Base-by-base conservation (phyloP, 64 coral and sea anemone genomes). In the Montipora foliosa region DNA sequence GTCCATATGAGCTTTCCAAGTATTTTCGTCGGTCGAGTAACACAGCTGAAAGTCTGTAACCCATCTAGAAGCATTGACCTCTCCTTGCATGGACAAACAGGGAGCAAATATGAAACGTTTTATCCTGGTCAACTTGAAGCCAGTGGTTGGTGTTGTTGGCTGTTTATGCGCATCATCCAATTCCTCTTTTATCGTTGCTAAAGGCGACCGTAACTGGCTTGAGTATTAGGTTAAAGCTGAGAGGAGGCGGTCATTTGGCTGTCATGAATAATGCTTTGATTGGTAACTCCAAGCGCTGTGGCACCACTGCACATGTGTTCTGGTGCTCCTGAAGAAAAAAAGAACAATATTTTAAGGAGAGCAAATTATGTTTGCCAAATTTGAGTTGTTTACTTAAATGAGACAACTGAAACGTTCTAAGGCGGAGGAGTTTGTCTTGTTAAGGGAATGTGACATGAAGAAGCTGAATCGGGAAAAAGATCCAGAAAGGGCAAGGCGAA, bases 151-250 rank as follows among this genome's bases (percentile, higher is more conserved):
- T 84, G 8, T 6, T 78, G 3, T 20, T 47, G 49, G 15, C 21
- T n/a, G 11, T 6, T 0, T 19, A 47, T n/a, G 77, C 52, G n/a
- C 55, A 78, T 75, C 87, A 89, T 16, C 87, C 87, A 2, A 19
- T 15, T 6, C 74, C 74, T 64, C 74, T 13, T 2, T 19, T 64
- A 47, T 17, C 57, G 48, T 66, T 50, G 0, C 25, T 25, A 25
- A 25, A 89, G 87, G 10, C 87, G 87, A 25, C 87, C 87, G 50
- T 89, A 78, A 62, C 10, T 20, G 14, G 87, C 25, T 12, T 47
- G 16, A 2, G 74, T 46, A 2, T 24, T 5, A 64, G 51, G 25
- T 4, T 0, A 21, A 17, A 10, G 24, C 14, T 47, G 44, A 6
- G 87, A 78, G 1, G 75, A 78, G 37, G 87, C 87, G 3, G 16